Evolutionary conservation across 1,140 invertebrate genomes (phyloP).

Genomic region (Drosophila micromelanica): DNA sequence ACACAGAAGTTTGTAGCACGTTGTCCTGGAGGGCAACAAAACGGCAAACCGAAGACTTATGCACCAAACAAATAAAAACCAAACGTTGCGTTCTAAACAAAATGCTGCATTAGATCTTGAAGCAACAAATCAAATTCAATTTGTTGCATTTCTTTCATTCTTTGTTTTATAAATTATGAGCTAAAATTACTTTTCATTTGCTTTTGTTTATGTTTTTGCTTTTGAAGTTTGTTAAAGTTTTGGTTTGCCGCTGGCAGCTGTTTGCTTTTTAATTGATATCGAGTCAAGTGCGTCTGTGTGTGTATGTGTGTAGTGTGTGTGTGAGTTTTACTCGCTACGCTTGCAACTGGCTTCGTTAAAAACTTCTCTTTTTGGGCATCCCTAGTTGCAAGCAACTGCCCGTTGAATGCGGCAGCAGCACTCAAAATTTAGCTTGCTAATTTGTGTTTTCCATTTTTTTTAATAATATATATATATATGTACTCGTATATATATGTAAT

Average conservation of each 20-base stretch:
- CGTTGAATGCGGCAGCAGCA: conserved; percentile 25
- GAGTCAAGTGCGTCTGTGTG: conserved; percentile 30
- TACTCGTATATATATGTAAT: conserved; percentile 58
- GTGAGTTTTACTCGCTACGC: conserved; percentile 21
- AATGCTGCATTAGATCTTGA: conserved; percentile 18
- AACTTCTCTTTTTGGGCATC: conserved; percentile 1
- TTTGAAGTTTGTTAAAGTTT: conserved; percentile 48
- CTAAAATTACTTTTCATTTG: conserved; percentile 34
- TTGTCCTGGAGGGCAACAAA: conserved; percentile 51
- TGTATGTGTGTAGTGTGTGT: conserved; percentile 5
- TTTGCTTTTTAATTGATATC: conserved; percentile 69
- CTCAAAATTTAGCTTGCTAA: conserved; percentile 53
- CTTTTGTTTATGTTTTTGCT: conserved; percentile 24
- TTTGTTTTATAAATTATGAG: conserved; percentile 13
- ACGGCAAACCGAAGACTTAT: conserved; percentile 67
- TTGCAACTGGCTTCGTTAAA: conserved; percentile 22
- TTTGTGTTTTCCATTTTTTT: conserved; percentile 39
- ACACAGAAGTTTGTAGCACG: conserved; percentile 40
- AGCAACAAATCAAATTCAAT: conserved; percentile 10
- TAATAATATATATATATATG: conserved; percentile 36
- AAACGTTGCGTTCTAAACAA: conserved; percentile 20
- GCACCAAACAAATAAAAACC: conserved; percentile 50
- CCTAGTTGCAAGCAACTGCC: conserved; percentile 4
- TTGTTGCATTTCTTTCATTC: neutral
- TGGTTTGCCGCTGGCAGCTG: conserved; percentile 70